Base-by-base conservation (phyloP, 2,797 vertebrate species). In the Artibeus lituratus region DNA sequence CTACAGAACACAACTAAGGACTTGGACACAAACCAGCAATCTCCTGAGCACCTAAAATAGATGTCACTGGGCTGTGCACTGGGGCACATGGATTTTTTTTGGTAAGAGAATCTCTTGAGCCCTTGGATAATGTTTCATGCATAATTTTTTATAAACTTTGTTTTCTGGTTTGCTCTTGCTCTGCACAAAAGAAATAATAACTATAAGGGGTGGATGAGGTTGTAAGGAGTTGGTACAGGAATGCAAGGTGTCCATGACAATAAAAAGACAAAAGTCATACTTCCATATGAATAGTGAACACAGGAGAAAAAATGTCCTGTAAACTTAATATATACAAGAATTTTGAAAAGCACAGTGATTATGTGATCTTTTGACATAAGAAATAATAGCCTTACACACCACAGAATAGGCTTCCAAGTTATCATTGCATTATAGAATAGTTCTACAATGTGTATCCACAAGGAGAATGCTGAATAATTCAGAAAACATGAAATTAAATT, bases 41-140 rank as follows among this genome's bases (percentile, higher is more conserved):
- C 83, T 95, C 89, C 92, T 51, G 37, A 91, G 37, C 37, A 90
- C 96, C 92, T 95, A 96, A 95, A 97, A 97, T 96, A 97, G 91
- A 96, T 90, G 83, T 93, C 65, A 86, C 37, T 15, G 9, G 37
- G 78, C 57, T 55, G 3, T 44, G 37, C 39, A 9, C 51, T 91
- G 83, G 37, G 86, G 32, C 35, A 73, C 21, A 67, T 44, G 44
- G n/a, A 42, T 35, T 84, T 94, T 62, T 89, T 73, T 59, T 90
- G 87, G 24, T n/a, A 73, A 57, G 53, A 81, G 73, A 90, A 42
- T 69, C 26, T 21, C 49, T 78, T 55, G 15, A 29, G 29, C 3
- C 22, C 29, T 84, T 24, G 3, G 32, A 62, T 77, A 70, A 92
- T 88, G 44, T 62, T 93, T 57, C 15, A 77, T 5, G 29, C 4